Evolutionary conservation across 2,888 invertebrate species (phyloP).

Genomic region (Physocephala rufipes): DNA sequence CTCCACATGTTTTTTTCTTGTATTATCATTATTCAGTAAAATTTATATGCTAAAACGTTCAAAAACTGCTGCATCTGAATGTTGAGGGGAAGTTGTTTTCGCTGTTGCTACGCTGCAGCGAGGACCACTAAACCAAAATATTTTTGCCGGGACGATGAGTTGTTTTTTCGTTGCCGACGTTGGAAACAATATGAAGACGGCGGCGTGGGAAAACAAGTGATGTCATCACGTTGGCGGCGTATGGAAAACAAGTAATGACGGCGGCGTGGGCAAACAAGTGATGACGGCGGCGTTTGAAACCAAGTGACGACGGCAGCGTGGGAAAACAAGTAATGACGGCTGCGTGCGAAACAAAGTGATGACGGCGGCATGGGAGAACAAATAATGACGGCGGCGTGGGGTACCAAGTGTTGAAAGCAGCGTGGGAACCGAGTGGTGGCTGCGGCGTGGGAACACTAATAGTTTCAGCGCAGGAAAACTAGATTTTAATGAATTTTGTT

Average conservation of each 20-base stretch:
- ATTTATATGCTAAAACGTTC: no score
- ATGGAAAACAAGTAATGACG: slow-evolving; percentile 42
- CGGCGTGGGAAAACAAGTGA: slow-evolving; percentile 49
- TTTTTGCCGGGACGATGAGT: slow-evolving; percentile 27
- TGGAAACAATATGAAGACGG: slow-evolving; percentile 41
- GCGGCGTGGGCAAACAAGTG: slow-evolving; percentile 38
- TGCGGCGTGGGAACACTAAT: slow-evolving; percentile 43
- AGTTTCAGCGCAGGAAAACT: slow-evolving; percentile 51
- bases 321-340: slow-evolving; percentile 49
- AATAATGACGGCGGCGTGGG: slow-evolving; percentile 47
- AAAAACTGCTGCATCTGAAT: no score
- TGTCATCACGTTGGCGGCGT: slow-evolving; percentile 39
- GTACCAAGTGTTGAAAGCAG: slow-evolving; percentile 48
- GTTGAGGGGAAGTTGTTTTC: no score
- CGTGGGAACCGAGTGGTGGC: slow-evolving; percentile 46
- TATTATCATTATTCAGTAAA: no score
- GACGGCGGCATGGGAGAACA: slow-evolving; percentile 46
- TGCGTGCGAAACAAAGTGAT: slow-evolving; percentile 40
- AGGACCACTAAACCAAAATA: background rate
- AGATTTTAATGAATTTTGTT: no score
- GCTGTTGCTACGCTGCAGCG: no score
- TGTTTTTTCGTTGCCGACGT: slow-evolving; percentile 35
- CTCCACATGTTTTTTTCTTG: no score
- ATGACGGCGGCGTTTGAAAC: slow-evolving; percentile 49
- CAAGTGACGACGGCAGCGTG: slow-evolving; percentile 51